Conservation (phyloP, 2,888 invertebrate species). For the Eupithecia insigniata region DNA sequence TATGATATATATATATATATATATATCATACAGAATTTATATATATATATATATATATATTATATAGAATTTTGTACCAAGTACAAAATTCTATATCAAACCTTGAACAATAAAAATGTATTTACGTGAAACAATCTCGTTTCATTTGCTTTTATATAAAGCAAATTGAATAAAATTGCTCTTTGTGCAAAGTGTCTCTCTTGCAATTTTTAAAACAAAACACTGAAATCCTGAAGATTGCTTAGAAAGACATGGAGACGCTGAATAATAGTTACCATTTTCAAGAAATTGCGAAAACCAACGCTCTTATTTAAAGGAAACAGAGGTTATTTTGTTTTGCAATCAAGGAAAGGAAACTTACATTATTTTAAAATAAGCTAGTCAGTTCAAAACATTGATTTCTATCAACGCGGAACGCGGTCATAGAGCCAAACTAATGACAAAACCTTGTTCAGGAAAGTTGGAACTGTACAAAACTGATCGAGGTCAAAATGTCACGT, state of each 20-base stretch:
- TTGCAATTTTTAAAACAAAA: slow-evolving; percentile 31
- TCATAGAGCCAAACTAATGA: not conserved
- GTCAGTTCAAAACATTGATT: not conserved
- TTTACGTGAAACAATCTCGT: slow-evolving; percentile 30
- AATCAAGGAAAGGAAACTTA: not conserved
- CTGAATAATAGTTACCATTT: slow-evolving; percentile 7
- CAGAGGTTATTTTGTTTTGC: not conserved
- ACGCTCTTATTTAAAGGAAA: not conserved
- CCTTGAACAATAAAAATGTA: slow-evolving; percentile 28
- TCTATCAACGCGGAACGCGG: not conserved
- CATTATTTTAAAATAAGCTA: not conserved
- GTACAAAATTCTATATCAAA: not conserved
- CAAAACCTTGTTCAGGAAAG: not conserved
- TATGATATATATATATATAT: too few relatives aligned
- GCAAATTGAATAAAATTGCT: slow-evolving; percentile 36
- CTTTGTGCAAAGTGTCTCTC: slow-evolving; percentile 27
- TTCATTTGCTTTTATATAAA: slow-evolving; percentile 33
- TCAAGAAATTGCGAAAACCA: not conserved
- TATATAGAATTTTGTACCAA: too few relatives aligned
- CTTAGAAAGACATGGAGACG: slow-evolving; percentile 17
- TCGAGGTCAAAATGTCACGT: not conserved
- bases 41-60: too few relatives aligned
- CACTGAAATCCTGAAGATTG: slow-evolving; percentile 23
- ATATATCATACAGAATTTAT: too few relatives aligned
- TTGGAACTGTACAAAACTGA: too few relatives aligned